phyloP scores from a whole-genome alignment of 2,113 vertebrate species.

The Calyptommatus sinebrachiatus region DNA sequence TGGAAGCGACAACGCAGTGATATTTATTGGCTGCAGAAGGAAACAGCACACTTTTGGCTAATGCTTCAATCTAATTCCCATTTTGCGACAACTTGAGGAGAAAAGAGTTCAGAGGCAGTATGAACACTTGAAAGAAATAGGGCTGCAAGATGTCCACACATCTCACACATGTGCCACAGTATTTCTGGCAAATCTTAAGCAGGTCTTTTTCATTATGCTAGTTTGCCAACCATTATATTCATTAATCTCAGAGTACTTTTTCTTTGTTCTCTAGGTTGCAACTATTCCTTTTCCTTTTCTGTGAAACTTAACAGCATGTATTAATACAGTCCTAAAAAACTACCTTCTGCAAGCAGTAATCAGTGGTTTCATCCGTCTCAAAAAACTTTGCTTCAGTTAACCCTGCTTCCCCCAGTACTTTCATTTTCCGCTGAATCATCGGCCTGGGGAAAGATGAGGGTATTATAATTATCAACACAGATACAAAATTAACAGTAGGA shows the following conservation, averaged over 20 bases:
- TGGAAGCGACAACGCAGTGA: too few species aligned
- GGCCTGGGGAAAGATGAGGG: conserved; percentile 76
- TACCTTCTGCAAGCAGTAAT: conserved; percentile 80
- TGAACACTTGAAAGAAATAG: too few species aligned
- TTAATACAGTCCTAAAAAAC: conserved; percentile 7
- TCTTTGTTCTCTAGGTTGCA: not conserved
- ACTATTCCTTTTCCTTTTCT: not conserved
- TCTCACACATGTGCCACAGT: too few species aligned
- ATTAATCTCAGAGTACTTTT: not conserved
- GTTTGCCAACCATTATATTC: not conserved
- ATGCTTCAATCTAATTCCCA: too few species aligned
- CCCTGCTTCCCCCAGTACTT: conserved; percentile 89
- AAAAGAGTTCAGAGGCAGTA: too few species aligned
- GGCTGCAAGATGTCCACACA: too few species aligned
- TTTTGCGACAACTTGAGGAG: too few species aligned
- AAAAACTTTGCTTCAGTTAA: conserved; percentile 89
- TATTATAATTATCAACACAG: conserved; percentile 5
- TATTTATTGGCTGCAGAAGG: too few species aligned
- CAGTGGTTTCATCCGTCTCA: conserved; percentile 77
- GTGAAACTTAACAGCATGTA: conserved; percentile 12
- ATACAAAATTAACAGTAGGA: not conserved
- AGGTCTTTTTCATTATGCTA: not conserved
- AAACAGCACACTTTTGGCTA: too few species aligned
- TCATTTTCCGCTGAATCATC: conserved; percentile 93
- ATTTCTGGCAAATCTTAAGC: not conserved